A percentile compares a stretch with the other conserved stretches of the same genome.
Evolutionary conservation across 1,140 invertebrate genomes (phyloP).

Genomic region (Bathynomus jamesi): DNA sequence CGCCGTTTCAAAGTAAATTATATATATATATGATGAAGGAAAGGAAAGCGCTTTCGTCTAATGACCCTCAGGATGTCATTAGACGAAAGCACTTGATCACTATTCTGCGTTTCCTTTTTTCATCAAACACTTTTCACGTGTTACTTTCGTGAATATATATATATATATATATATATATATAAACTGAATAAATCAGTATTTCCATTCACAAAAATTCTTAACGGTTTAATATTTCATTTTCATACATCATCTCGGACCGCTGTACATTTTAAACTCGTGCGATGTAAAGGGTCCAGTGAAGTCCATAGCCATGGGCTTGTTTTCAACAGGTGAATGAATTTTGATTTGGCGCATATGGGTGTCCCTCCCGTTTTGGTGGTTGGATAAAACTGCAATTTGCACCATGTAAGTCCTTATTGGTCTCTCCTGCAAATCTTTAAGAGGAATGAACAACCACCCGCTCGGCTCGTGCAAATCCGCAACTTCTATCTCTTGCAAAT

Average conservation of each 20-base stretch:
- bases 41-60: too few species aligned
- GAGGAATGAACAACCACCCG: conserved; percentile 89
- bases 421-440: conserved; percentile 78
- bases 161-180: too few species aligned
- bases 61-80: too few species aligned
- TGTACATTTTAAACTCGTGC: conserved; percentile 20
- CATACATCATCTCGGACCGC: background rate
- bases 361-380: conserved; percentile 97
- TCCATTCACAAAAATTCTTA: too few species aligned
- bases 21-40: too few species aligned
- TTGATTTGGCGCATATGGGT: conserved; percentile 97
- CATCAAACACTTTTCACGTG: too few species aligned
- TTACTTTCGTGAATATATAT: too few species aligned
- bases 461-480: conserved; percentile 88
- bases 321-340: conserved; percentile 84
- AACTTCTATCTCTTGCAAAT: conserved; percentile 93
- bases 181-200: too few species aligned
- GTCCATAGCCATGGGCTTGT: conserved; percentile 61
- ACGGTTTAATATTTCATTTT: too few species aligned
- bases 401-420: conserved; percentile 92
- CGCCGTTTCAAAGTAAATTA: too few species aligned
- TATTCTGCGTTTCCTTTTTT: too few species aligned
- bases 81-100: too few species aligned
- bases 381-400: conserved; percentile 92
- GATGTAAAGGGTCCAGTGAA: conserved; percentile 60